Evolutionary conservation across 2,113 vertebrate species (phyloP), one percentile per base, ranked within the genome.

Genomic region (Beaufortia kweichowensis): DNA sequence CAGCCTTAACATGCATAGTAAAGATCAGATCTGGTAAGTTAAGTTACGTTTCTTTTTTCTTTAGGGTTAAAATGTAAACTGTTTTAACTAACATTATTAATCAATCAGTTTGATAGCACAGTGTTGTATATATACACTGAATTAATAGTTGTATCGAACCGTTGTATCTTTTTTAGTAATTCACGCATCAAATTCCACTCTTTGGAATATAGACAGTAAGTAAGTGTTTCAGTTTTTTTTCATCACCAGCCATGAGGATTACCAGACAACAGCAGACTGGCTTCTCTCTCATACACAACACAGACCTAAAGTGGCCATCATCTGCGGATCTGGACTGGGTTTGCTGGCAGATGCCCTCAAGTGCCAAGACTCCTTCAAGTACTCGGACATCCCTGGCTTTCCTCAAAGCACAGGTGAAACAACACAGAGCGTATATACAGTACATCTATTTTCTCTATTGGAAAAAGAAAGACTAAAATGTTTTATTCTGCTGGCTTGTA

Each of bases 321-420:
- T 94, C 84, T 94, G 93, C 14, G 93, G 93, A 2, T 90, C 93
- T 0, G 93, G 93, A 28, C 85, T 94, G 76, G 92, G 93, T 46
- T 76, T 87, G 86, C 90, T 94, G 6, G 93, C 92, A 0, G 91
- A 94, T 19, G 79, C 85, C 0, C 80, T 94, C 6, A 87, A 88
- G 41, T 82, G 86, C 78, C 90, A 89, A 59, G 87, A 93, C 24
- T 83, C 84, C 43, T 94, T 93, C 48, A 78, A 83, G 15, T 94
- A 94, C 46, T 59, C 85, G 2, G 89, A 93, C 70, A 92, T 94
- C n/a, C 93, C 92, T 0, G 90, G 92, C 8, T 94, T 94, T 79
- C 91, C 92, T 12, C 89, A 92, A 67, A 93, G 92, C 87, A 94
- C 93, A 81, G 93, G 93, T 94, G 28, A 73, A 14, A 6, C 41